Base-by-base conservation (phyloP, 2,888 invertebrate species). In the Antheraea assamensis region DNA sequence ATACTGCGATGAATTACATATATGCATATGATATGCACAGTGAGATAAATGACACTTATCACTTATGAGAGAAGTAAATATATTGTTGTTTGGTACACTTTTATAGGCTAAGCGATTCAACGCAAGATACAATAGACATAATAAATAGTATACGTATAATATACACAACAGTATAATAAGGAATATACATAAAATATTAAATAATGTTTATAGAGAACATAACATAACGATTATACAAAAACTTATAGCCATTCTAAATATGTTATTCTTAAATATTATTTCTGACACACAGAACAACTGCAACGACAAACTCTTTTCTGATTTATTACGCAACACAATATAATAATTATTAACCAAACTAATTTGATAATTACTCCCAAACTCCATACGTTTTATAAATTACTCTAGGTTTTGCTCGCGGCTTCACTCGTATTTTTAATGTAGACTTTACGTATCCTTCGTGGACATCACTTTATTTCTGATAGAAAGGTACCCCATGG, bases 151-250 rank as follows among this genome's bases (percentile, higher is more conserved):
- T 10, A 42, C 10, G 13, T 13, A 42, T 42, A 42, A 42, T 42
- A 42, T 10, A 42, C 42, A 42, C 13, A 42, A 42, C 13, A 42
- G 35, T 35, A 42, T 7, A n/a, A 58, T 52, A 52, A 19, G 21
- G 19, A 42, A 21, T 52, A 52, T 52, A 52, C 5, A n/a, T 24
- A 58, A 24, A 58, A 58, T 58, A 58, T 24, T 24, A n/a, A 58
- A 58, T 58, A 15, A 27, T 1, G 3, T 30, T 30, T 64, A n/a
- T 30, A 30, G 4, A 15, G 27, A 64, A 30, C 17, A 17, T 27
- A 64, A 64, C 61, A 64, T 30, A 64, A 64, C 61, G 30, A 64
- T 64, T 61, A 64, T 30, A 64, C 17, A 61, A 27, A 61, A 61
- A 27, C 17, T n/a, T 58, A 58, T 58, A 64, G 10, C 0, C 21